Base-by-base conservation (phyloP, 2,888 invertebrate genomes). In the Cecidostiba fungosa region DNA sequence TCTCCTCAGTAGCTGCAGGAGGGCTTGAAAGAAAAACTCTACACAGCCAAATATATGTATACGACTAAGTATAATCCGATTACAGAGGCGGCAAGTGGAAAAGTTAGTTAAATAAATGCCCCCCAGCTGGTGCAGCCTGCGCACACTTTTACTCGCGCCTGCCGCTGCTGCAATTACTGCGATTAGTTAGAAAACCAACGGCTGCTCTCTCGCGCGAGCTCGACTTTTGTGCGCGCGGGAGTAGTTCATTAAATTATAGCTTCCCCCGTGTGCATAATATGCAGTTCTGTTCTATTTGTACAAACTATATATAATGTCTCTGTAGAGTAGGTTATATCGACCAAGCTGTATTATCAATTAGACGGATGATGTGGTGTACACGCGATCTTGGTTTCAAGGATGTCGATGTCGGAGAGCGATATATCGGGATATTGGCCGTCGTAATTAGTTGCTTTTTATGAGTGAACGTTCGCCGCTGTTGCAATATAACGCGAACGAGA, bases 181-280 rank as follows among this genome's bases (percentile, higher is more conserved):
- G 77, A 77, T 77, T 77, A 77, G 77, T 77, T 62, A n/a, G 77
- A 77, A 73, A 77, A 77, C 39, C 23, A 23, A n/a, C 47, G 26
- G 73, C n/a, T 10, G 16, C 23, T 14, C 47, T 59, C n/a, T 47
- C 6, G 23, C 39, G 36, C 5, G 36, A 36, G 73, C 73, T 47
- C 74, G 43, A 47, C 50, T 50, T 47, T 10, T 39, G 74, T 47
- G 4, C 36, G 39, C 36, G 39, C 43, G 29, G 59, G 59, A 77
- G 59, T 62, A 77, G 59, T 62, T 62, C 77, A 39, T 77, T 62
- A 36, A 77, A 77, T 77, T 59, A 59, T 47, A 29, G 77, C 77
- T 12, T 26, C 26, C 16, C 23, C n/a, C n/a, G n/a, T n/a, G n/a
- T n/a, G n/a, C n/a, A 4, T 39, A 72, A 72, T 39, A 39, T n/a